Conservation (phyloP, 2,888 invertebrate genomes). For the Nomada lathburiana region DNA sequence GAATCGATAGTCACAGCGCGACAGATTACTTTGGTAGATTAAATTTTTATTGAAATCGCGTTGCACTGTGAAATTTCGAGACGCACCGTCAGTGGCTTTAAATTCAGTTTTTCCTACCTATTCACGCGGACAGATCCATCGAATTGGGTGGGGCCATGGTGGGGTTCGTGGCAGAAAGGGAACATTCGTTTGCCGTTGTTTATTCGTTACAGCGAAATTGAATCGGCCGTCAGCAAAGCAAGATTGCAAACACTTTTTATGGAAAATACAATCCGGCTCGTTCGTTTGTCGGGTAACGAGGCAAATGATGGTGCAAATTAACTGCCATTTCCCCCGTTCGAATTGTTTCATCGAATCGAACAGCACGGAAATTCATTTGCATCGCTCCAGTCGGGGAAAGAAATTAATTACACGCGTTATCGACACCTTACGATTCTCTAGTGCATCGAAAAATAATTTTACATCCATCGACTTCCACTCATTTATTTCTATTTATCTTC, state of each 20-base stretch:
- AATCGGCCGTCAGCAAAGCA: constrained; percentile 78
- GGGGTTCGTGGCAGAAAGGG: neutral
- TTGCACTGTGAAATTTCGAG: constrained; percentile 45
- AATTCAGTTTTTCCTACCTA: constrained; percentile 54
- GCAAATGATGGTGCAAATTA: constrained; percentile 60
- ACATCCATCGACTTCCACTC: neutral
- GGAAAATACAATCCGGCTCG: constrained; percentile 59
- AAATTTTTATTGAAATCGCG: constrained; percentile 48
- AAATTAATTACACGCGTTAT: constrained; percentile 5
- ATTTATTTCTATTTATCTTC: neutral
- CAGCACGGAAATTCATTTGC: constrained; percentile 3
- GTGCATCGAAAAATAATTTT: neutral
- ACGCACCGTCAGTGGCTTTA: constrained; percentile 24
- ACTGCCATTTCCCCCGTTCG: constrained; percentile 42
- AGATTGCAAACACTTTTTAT: constrained; percentile 77
- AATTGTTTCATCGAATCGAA: constrained; percentile 25
- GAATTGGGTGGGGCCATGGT: constrained; percentile 31
- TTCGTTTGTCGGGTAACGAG: constrained; percentile 46
- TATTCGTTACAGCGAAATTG: constrained; percentile 79
- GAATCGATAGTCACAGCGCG: constrained; percentile 6
- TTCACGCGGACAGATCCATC: constrained; percentile 58
- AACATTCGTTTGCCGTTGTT: constrained; percentile 59
- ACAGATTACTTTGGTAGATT: constrained; percentile 44
- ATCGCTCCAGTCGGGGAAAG: neutral
- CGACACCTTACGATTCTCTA: neutral